These are phyloP conservation scores for Caenorhabditis remanei DNA, from an alignment of 1,140 invertebrate genomes.

Conservation along the genomic window DNA sequence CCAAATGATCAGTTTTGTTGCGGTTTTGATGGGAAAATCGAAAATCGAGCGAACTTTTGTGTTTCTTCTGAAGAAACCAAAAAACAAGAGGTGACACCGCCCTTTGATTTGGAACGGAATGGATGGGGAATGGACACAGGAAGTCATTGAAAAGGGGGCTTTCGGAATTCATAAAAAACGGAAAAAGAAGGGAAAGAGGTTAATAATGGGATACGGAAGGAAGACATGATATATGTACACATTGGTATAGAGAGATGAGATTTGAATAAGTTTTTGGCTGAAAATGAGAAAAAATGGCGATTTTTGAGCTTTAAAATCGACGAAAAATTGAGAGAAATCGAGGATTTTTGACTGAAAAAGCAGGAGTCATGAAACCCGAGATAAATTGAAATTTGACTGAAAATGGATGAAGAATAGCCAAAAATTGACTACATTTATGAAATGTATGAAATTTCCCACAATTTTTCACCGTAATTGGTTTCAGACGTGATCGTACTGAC, in stretches of 20 bases:
- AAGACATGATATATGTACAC: neutral
- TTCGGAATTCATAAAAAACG: neutral
- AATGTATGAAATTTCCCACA: too few relatives aligned
- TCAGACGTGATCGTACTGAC: too few relatives aligned
- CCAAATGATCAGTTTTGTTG: constrained; percentile 11
- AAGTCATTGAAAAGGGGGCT: neutral
- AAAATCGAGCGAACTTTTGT: neutral
- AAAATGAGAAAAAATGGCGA: too few relatives aligned
- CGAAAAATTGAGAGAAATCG: too few relatives aligned
- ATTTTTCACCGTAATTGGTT: too few relatives aligned
- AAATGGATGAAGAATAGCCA: neutral
- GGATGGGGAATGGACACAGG: neutral
- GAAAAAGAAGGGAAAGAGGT: neutral
- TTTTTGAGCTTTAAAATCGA: neutral
- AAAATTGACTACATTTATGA: too few relatives aligned
- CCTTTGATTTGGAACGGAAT: too few relatives aligned
- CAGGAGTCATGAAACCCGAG: too few relatives aligned
- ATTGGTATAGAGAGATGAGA: too few relatives aligned
- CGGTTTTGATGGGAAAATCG: constrained; percentile 18
- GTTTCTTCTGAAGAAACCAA: too few relatives aligned
- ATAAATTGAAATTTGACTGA: too few relatives aligned
- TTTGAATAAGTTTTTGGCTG: neutral
- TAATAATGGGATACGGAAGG: constrained; percentile 15
- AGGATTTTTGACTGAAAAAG: neutral
- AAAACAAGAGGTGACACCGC: too few relatives aligned